Percentiles rank a stretch among this genome's conserved stretches.
These are phyloP conservation scores for Cephus pulcher DNA, from an alignment of 2,888 invertebrate species.

Conservation along the genomic window DNA sequence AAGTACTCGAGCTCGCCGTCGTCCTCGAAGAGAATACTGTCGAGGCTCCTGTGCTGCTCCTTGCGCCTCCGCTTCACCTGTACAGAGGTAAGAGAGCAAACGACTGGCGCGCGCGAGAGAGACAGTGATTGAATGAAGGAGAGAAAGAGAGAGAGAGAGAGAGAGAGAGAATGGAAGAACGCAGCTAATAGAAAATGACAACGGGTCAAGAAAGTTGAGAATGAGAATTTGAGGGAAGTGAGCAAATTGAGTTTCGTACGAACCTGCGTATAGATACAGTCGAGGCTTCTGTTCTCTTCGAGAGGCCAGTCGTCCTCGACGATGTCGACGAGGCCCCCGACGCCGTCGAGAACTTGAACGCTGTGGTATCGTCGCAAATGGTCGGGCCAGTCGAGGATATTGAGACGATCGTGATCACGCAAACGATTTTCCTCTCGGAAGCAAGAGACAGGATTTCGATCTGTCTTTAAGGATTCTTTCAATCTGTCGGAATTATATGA, in stretches of 20 bases:
- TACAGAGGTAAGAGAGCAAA: slow-evolving; percentile 8
- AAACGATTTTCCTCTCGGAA: slow-evolving; percentile 20
- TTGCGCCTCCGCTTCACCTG: slow-evolving; percentile 64
- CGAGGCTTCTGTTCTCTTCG: slow-evolving; percentile 58
- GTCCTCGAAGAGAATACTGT: slow-evolving; percentile 62
- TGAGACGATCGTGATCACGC: slow-evolving; percentile 52
- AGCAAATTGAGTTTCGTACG: neutral
- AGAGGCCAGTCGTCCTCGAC: slow-evolving; percentile 61
- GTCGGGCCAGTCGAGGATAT: slow-evolving; percentile 62
- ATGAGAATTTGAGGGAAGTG: too few species aligned
- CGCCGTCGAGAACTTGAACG: slow-evolving; percentile 60
- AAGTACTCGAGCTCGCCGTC: slow-evolving; percentile 60
- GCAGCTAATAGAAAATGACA: too few species aligned
- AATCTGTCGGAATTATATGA: slow-evolving; percentile 51
- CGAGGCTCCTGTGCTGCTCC: slow-evolving; percentile 61
- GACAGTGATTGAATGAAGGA: neutral
- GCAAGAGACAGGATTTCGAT: slow-evolving; percentile 47
- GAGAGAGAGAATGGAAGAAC: too few species aligned
- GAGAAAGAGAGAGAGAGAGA: too few species aligned
- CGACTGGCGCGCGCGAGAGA: neutral
- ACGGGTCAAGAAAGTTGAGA: too few species aligned
- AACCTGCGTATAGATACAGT: slow-evolving; percentile 63
- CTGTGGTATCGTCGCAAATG: slow-evolving; percentile 57
- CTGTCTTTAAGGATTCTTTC: slow-evolving; percentile 34
- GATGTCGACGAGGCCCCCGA: slow-evolving; percentile 62